Conservation (phyloP, 2,888 invertebrate species). For the Eulithis testata region DNA sequence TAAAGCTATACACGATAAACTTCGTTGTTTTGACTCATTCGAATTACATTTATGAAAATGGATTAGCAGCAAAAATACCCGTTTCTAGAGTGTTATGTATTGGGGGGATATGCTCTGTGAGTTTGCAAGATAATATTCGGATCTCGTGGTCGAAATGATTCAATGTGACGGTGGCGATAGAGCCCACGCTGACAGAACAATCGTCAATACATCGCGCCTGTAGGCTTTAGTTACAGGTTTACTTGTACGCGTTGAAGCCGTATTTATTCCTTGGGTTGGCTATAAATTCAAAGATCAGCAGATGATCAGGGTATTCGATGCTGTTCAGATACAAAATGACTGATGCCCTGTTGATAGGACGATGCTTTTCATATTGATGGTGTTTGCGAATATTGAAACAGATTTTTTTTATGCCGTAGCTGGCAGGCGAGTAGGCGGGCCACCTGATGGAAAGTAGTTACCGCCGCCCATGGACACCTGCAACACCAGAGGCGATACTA, state of each 20-base stretch:
- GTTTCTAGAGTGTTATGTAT: slow-evolving; percentile 4
- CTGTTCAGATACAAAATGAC: slow-evolving; percentile 6
- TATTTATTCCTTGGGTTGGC: slow-evolving; percentile 8
- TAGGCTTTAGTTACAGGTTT: slow-evolving; percentile 46
- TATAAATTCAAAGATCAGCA: slow-evolving; percentile 6
- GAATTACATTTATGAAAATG: slow-evolving; percentile 12
- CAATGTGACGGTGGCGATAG: slow-evolving; percentile 39
- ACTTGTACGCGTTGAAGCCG: slow-evolving; percentile 14
- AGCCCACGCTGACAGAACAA: slow-evolving; percentile 64
- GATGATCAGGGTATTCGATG: slow-evolving; percentile 6
- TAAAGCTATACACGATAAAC: too few species aligned
- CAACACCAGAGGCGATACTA: too few species aligned
- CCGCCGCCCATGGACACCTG: too few species aligned
- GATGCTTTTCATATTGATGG: too few species aligned
- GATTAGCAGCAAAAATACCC: slow-evolving; percentile 13
- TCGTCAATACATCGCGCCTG: slow-evolving; percentile 66
- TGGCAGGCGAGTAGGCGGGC: too few species aligned
- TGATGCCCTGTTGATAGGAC: not conserved
- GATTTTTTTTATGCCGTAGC: too few species aligned
- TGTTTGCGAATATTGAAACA: too few species aligned
- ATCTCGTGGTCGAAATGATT: slow-evolving; percentile 23
- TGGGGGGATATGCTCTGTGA: slow-evolving; percentile 1
- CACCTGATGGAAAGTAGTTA: too few species aligned
- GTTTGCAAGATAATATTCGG: slow-evolving; percentile 1
- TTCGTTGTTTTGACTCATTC: slow-evolving; percentile 16